phyloP scores from a whole-genome alignment of 1,140 invertebrate genomes.

The Nomia melanderi region DNA sequence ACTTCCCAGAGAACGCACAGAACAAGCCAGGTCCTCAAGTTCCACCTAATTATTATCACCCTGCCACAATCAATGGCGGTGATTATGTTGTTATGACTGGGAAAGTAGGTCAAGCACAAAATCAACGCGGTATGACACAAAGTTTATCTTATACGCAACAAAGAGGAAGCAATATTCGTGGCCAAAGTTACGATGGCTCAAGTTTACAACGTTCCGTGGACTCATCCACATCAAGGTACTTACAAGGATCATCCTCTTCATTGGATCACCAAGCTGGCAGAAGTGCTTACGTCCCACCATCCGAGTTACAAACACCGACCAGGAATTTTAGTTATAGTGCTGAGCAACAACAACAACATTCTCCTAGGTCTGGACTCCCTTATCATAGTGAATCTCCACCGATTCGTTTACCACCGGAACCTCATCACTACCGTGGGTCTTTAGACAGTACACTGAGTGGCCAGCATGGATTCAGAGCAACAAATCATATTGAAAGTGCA shows the following conservation, averaged over 20 bases:
- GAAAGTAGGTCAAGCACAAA: conserved; percentile 67
- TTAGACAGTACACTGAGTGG: conserved; percentile 58
- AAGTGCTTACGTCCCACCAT: conserved; percentile 79
- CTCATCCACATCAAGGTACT: conserved; percentile 66
- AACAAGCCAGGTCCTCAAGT: conserved; percentile 81
- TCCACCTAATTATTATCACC: conserved; percentile 76
- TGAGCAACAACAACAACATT: conserved; percentile 69
- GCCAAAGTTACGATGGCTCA: conserved; percentile 73
- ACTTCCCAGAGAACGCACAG: conserved; percentile 73
- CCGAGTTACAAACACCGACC: conserved; percentile 73
- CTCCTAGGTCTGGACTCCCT: conserved; percentile 66
- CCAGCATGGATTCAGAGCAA: conserved; percentile 54
- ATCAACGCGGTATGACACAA: conserved; percentile 61
- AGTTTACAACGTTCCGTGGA: conserved; percentile 55
- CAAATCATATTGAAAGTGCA: conserved; percentile 72
- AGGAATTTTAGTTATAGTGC: conserved; percentile 68
- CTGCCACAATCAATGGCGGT: conserved; percentile 76
- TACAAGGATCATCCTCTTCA: conserved; percentile 64
- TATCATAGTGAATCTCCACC: conserved; percentile 72
- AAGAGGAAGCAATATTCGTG: conserved; percentile 58
- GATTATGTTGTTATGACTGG: conserved; percentile 80
- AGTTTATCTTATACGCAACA: conserved; percentile 67
- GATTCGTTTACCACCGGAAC: conserved; percentile 65
- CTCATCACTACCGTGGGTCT: conserved; percentile 72
- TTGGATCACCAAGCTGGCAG: conserved; percentile 71